phyloP scores from a whole-genome alignment of 2,888 invertebrate species.

The Epirrhoe alternata region DNA sequence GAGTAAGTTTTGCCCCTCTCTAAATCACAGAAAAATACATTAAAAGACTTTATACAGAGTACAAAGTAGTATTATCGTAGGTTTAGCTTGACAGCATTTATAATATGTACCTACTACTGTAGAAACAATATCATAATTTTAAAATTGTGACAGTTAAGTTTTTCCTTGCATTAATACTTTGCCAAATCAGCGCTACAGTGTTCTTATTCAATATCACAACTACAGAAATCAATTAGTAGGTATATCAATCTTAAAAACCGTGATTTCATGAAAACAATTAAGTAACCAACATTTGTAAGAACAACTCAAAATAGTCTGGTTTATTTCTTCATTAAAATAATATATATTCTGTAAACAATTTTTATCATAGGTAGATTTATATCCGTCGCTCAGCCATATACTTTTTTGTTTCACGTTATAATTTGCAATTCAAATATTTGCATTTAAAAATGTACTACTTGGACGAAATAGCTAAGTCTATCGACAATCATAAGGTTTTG shows the following conservation, averaged over 20 bases:
- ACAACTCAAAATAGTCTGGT: neutral
- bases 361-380: neutral
- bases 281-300: neutral
- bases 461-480: conserved; percentile 76
- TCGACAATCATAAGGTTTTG: conserved; percentile 55
- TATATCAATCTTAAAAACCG: neutral
- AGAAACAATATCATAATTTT: neutral
- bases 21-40: conserved; percentile 13
- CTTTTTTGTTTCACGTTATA: conserved; percentile 16
- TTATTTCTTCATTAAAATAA: neutral
- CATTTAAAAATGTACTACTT: conserved; percentile 49
- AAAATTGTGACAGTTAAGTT: neutral
- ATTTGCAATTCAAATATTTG: conserved; percentile 39
- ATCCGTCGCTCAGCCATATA: conserved; percentile 11
- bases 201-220: neutral
- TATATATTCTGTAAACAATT: neutral
- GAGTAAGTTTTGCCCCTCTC: conserved; percentile 7
- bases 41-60: neutral
- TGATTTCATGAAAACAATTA: neutral
- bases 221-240: neutral
- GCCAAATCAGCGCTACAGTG: neutral
- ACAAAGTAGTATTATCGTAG: neutral
- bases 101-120: neutral
- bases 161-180: neutral
- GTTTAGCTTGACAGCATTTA: neutral